Base-by-base conservation (phyloP, 1,140 invertebrate species). In the Dysdera silvatica region DNA sequence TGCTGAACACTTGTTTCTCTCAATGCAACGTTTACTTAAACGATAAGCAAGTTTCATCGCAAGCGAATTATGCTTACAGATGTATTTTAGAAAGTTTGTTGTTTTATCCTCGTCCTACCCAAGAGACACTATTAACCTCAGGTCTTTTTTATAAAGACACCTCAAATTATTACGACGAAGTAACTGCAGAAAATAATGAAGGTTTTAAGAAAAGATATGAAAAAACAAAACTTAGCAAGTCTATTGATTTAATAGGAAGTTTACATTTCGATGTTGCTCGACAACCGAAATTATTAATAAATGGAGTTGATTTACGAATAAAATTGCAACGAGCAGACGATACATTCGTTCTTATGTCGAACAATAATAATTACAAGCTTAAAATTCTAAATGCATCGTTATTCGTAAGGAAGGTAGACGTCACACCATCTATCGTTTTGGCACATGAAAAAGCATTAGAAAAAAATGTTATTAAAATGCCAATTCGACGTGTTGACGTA, bases 381-480 rank as follows among this genome's bases (percentile, higher is more conserved):
- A 14, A 0, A 20, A 8, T 60, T 1, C 20, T 31, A 24, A 18
- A 18, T 5, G 57, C 57, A 0, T 40, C 20, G 1, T 28, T 60
- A 8, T 59, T 45, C 20, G 23, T 60, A 18, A 28, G 57, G 29
- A 60, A 60, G 43, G 33, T 60, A 14, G 52, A 32, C 6, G 33
- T 60, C 14, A 26, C 57, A 23, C 33, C 57, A 3, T 60, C 57
- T 5, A 23, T 60, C n/a, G 4, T 60, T 8, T 32, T 48, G 37
- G 45, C 48, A 31, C 57, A 60, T 8, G 47, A 60, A 41, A 60
- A 41, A 41, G 57, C 47, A 20, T 41, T 60, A 40, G 33, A 41
- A 41, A n/a, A n/a, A 31, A 48, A 35, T 29, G 16, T 41, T 23
- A 43, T 60, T 28, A 49, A 52, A 20, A 60, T 60, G 26, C 57